Evolutionary conservation across 2,113 vertebrate genomes (phyloP), one percentile per base, ranked within the genome.

Genomic region (Phaethornis superciliosus): DNA sequence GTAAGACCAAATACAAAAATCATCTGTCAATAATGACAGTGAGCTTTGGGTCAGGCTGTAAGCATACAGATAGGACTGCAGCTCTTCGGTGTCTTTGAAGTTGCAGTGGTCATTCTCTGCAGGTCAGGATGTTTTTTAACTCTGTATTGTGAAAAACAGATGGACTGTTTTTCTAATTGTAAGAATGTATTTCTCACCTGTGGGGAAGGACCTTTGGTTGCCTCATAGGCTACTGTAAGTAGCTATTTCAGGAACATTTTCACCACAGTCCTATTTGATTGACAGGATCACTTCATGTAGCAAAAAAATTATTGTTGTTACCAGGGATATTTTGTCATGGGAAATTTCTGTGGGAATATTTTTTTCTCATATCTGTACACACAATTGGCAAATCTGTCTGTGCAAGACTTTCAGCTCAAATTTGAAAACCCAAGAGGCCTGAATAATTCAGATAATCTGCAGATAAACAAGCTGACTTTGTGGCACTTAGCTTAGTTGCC

Each of bases 381-480:
- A 67, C 62, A 91, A 23, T 67, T 88, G 70, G 70, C 54, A 85
- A 92, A 81, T 81, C 65, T 95, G 58, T 70, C 74, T 89, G 67
- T 70, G 65, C 62, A 87, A 91, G 70, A 79, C 71, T 96, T 95
- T 55, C 81, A 85, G 89, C 87, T 94, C 87, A 59, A 26, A 89
- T 94, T 69, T 82, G 70, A 94, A 96, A 90, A 89, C 84, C 51
- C 77, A 85, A 17, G 94, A 77, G 84, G 55, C 63, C 68, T 95
- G 81, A 95, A 92, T 95, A 94, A 96, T 94, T 96, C 94, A 95
- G 78, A 92, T 95, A 91, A 96, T 85, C 93, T 91, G 84, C 1
- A 0, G 83, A 96, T 92, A 96, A 95, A 95, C 89, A 91, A 88
- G 70, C 84, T 76, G 84, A 84, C 62, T 89, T 92, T 76, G 84